Percentiles rank a stretch among this genome's conserved stretches.
Conservation (phyloP, 2,888 invertebrate species). For the Clunio marinus region DNA sequence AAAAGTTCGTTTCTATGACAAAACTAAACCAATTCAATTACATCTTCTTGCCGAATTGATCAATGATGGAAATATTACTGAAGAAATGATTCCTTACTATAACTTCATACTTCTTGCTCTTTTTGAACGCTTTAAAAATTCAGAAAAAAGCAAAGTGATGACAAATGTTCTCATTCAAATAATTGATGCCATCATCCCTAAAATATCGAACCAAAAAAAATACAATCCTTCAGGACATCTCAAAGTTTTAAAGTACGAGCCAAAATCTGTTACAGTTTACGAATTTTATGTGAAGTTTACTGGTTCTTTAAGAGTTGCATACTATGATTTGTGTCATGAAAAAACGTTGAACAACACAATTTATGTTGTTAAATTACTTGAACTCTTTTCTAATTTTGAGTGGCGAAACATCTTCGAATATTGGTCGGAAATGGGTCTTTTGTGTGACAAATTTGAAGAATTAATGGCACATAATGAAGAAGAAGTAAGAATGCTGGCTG, state of each 20-base stretch:
- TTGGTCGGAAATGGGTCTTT: not conserved
- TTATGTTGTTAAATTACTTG: constrained; percentile 16
- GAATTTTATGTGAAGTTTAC: constrained; percentile 19
- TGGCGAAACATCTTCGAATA: not conserved
- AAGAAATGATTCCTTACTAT: constrained; percentile 5
- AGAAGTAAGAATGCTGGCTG: constrained; percentile 6
- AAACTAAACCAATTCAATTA: constrained; percentile 5
- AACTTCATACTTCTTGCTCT: constrained; percentile 18
- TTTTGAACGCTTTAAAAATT: constrained; percentile 1
- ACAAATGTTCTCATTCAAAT: constrained; percentile 25
- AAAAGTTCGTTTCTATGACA: not conserved
- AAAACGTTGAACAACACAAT: not conserved
- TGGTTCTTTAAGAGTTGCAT: not conserved
- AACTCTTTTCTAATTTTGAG: constrained; percentile 17
- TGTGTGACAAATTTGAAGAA: not conserved
- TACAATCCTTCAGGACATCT: too few relatives aligned
- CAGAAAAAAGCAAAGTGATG: not conserved
- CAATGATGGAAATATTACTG: constrained; percentile 16
- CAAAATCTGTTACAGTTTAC: constrained; percentile 14
- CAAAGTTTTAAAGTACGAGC: not conserved
- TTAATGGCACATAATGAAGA: not conserved
- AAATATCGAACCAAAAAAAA: constrained; percentile 26
- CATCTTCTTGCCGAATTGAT: constrained; percentile 14
- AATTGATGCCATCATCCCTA: not conserved
- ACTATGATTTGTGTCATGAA: not conserved